Conservation (phyloP, 1,140 invertebrate species). For the Metopolophium dirhodum region DNA sequence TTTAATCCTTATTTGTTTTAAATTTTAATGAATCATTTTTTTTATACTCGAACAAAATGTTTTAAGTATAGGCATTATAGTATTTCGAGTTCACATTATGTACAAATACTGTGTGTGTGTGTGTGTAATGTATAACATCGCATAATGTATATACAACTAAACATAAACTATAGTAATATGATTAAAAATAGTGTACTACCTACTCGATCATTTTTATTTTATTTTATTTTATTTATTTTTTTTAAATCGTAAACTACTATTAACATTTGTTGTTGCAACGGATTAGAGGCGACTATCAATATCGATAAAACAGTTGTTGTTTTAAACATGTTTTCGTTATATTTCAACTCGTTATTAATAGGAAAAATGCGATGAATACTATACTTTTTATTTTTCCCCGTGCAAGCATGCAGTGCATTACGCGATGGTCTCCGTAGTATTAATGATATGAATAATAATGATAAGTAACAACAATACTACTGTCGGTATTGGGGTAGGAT, state of each 20-base stretch:
- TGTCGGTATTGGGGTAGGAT: background rate
- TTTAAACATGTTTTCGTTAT: background rate
- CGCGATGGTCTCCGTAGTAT: background rate
- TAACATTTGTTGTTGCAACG: background rate
- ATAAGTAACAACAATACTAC: too few relatives aligned
- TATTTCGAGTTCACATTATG: background rate
- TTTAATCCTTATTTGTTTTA: background rate
- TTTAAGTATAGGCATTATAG: background rate
- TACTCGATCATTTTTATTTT: background rate
- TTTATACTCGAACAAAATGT: background rate
- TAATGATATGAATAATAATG: background rate
- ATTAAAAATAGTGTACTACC: background rate
- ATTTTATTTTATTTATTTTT: too few relatives aligned
- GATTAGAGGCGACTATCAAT: background rate
- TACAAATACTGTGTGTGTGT: background rate
- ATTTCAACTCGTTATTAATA: background rate
- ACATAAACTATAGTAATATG: background rate
- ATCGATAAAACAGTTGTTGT: background rate
- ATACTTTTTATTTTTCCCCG: background rate
- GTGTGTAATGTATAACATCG: too few relatives aligned
- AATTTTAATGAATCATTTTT: background rate
- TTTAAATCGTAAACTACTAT: background rate
- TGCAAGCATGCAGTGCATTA: background rate
- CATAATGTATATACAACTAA: background rate
- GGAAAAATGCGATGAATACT: background rate